Evolutionary conservation across 1,140 invertebrate species (phyloP).

Genomic region (Drosophila malerkotliana): DNA sequence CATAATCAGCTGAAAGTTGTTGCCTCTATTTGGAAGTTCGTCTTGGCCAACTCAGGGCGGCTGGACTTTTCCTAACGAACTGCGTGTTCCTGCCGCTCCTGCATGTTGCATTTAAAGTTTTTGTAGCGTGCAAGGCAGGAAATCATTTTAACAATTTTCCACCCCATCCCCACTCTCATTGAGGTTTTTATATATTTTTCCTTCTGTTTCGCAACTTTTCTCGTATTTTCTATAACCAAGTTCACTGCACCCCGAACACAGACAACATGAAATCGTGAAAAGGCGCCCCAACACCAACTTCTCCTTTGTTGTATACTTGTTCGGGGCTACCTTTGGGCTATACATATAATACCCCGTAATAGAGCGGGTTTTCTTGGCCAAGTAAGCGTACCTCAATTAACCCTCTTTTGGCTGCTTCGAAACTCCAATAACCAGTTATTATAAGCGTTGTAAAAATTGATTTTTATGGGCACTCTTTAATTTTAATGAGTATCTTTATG

Average conservation of each 20-base stretch:
- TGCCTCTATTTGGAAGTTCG: conserved; percentile 23
- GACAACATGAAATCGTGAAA: conserved; percentile 55
- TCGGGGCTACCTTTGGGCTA: conserved; percentile 21
- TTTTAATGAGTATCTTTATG: not conserved
- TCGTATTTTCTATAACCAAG: conserved; percentile 57
- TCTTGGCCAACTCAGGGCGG: conserved; percentile 18
- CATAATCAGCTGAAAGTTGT: conserved; percentile 67
- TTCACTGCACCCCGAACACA: conserved; percentile 69
- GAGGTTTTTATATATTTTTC: conserved; percentile 27
- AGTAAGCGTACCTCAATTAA: not conserved
- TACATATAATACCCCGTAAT: conserved; percentile 9
- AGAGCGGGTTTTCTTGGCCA: not conserved
- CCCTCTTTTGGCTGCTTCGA: not conserved
- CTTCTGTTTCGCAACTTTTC: conserved; percentile 17
- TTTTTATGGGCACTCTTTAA: not conserved
- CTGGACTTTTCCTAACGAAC: conserved; percentile 25
- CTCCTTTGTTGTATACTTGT: conserved; percentile 62
- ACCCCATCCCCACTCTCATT: not conserved
- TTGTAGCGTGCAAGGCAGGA: conserved; percentile 77
- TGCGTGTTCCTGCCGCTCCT: conserved; percentile 45
- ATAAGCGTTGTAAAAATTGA: not conserved
- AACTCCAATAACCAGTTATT: not conserved
- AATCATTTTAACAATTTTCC: conserved; percentile 79
- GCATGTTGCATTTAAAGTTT: conserved; percentile 79
- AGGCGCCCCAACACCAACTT: conserved; percentile 58